Base-by-base conservation (phyloP, 1,140 invertebrate genomes). In the Euura saliciscinereae region DNA sequence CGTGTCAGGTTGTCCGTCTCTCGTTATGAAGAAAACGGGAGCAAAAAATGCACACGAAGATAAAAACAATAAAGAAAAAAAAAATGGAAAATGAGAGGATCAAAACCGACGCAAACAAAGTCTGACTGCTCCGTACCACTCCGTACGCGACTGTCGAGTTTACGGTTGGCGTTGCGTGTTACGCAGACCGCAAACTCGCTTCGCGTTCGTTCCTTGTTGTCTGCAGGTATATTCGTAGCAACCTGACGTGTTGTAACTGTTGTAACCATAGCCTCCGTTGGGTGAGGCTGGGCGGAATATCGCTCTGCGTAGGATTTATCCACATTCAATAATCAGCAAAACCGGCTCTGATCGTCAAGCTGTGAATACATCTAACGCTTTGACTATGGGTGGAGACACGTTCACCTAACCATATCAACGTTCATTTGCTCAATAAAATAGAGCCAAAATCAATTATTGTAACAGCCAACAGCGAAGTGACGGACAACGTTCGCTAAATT, bases 111-210 rank as follows among this genome's bases (percentile, higher is more conserved):
- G 28, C 28, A 28, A 28, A 28, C 28, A 28, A 28, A 28, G 28
- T 28, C 28, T 28, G 28, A 28, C 28, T 28, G 51, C 8, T 59
- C 13, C 51, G 51, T 59, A 59, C 51, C 51, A 59, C 13, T 6
- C 51, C 13, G 51, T 59, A n/a, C 51, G 51, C 8, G 51, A 59
- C 13, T 59, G 51, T 59, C 13, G 3, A 59, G 51, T 59, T n/a
- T 8, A 59, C 13, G 3, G 8, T 8, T 8, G 8, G 13, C 13
- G 10, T 8, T n/a, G 51, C 13, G 51, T 6, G 10, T 11, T 3
- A n/a, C 51, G 51, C 51, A 59, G 51, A n/a, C 51, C 51, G 51
- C 51, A 59, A 59, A 59, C 51, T 59, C 51, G 51, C 10, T n/a
- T 4, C 51, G 51, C 51, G 51, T 59, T n/a, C 51, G 51, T 59